Percentiles rank a stretch among this genome's conserved stretches.
Evolutionary conservation across 2,113 vertebrate species (phyloP).

Genomic region (Lamprotornis superbus): DNA sequence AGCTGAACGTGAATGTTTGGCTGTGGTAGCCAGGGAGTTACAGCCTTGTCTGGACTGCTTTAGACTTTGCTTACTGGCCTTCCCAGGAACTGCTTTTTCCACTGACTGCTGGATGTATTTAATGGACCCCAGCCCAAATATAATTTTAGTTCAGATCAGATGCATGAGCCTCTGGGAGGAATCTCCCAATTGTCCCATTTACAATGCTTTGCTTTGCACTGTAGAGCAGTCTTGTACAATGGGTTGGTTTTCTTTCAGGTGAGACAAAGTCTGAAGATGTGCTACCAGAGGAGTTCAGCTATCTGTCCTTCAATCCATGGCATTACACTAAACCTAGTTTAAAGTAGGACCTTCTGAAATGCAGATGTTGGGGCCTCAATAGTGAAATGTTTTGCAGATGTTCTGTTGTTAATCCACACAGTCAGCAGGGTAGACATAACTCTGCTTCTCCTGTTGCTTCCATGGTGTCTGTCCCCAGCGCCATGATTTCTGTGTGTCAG

Average conservation of each 20-base stretch:
- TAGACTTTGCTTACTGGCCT: not conserved
- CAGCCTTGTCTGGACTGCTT: not conserved
- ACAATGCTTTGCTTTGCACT: not conserved
- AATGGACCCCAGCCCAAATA: not conserved
- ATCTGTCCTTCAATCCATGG: rapidly evolving
- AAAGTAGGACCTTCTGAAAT: not conserved
- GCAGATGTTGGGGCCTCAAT: not conserved
- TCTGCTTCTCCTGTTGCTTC: not conserved
- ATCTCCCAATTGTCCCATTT: not conserved
- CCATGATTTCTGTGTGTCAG: not conserved
- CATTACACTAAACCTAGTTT: not conserved
- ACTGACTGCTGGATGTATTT: not conserved
- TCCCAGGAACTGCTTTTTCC: not conserved
- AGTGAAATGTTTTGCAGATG: not conserved
- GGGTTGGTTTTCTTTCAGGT: not conserved
- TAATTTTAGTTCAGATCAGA: not conserved
- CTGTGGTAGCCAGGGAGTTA: not conserved
- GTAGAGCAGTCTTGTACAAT: not conserved
- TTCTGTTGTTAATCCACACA: not conserved
- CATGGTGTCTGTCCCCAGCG: not conserved
- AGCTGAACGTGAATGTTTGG: not conserved
- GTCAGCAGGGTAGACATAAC: not conserved
- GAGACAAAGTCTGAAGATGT: not conserved
- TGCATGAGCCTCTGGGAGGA: not conserved
- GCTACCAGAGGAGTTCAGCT: rapidly evolving